Evolutionary conservation across 1,140 invertebrate genomes (phyloP), one percentile per base, ranked within the genome.

Genomic region (Hycleus cichorii): DNA sequence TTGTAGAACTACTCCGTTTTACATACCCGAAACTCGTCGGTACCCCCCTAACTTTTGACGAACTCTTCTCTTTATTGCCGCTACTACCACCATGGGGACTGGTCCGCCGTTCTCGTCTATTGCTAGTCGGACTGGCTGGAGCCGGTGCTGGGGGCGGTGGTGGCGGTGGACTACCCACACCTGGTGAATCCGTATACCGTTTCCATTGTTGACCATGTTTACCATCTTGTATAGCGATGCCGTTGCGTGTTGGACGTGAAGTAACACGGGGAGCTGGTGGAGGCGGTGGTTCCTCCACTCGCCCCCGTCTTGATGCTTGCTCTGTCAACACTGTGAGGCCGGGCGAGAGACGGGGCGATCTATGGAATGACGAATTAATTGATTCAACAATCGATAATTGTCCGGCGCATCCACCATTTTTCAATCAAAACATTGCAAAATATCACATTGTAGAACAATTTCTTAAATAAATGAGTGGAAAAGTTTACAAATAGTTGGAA

Each of bases 21-120:
- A 89, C 85, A 68, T 90, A 90, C 27, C 87, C 87, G 68, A 90
- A 90, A 72, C 82, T 89, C 58, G 88, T 86, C 5, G 88, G 86
- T 1, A 87, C 86, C 26, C 87, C 85, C 60, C 78, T 54, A 65
- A 65, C 69, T 57, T 65, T 70, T 57, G 57, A 66, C 58, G 57
- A 57, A 26, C 57, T 61, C 51, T 69, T 68, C 42, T 63, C 59
- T 44, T 58, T 61, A 10, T 42, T 42, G 39, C 10, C 39, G 6
- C 10, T 39, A 39, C 39, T 39, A 8, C 57, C 43, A 26, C 39
- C 76, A 70, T 65, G 75, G 71, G 18, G 77, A 75, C 39, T 76
- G 72, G 12, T 76, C 65, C 27, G 74, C 71, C 55, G 72, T 71
- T 54, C 72, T 67, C 42, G 73, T 7, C 77, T 68, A 0, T 72